Base-by-base conservation (phyloP, 2,113 vertebrate species). In the Xenopus borealis region DNA sequence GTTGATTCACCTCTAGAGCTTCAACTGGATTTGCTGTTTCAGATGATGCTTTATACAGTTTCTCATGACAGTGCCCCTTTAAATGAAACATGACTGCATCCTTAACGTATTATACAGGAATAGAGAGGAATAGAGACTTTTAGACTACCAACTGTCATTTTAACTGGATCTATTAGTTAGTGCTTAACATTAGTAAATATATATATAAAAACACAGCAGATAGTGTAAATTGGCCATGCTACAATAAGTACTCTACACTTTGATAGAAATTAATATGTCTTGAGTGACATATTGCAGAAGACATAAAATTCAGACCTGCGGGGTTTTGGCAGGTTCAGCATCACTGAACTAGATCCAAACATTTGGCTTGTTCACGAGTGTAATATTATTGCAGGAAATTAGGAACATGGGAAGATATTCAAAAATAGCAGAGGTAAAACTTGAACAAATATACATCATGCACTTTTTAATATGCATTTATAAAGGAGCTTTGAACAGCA, bases 331-430 rank as follows among this genome's bases (percentile, higher is more conserved):
- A 78, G 30, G 70, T 82, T 83, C 78, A 79, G 78, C 66, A 82
- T 82, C 33, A 67, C 9, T 80, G 80, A 85, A 70, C 44, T 47
- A 69, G 77, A 80, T 82, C 78, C 73, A 82, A 45, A 80, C 80
- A 17, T 44, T 83, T 81, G 66, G 67, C 72, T 80, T 72, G 45
- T 57, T 83, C 45, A n/a, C 0, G 3, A 68, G 69, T 80, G 67
- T 74, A 79, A 81, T 79, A 67, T 81, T 83, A 83, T 80, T 82
- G 61, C 75, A 78, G 69, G 77, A 79, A 78, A 79, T 78, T 78
- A 75, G 75, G n/a, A 59, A 72, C 52, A 63, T 73, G 57, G 57
- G 63, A 66, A 59, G 66, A 69, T 58, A 67, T 75, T 71, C 20
- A 46, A 75, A 63, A 77, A n/a, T 44, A 78, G 63, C 80, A 81